phyloP scores from a whole-genome alignment of 2,797 vertebrate genomes.

The Xyrichtys novacula region DNA sequence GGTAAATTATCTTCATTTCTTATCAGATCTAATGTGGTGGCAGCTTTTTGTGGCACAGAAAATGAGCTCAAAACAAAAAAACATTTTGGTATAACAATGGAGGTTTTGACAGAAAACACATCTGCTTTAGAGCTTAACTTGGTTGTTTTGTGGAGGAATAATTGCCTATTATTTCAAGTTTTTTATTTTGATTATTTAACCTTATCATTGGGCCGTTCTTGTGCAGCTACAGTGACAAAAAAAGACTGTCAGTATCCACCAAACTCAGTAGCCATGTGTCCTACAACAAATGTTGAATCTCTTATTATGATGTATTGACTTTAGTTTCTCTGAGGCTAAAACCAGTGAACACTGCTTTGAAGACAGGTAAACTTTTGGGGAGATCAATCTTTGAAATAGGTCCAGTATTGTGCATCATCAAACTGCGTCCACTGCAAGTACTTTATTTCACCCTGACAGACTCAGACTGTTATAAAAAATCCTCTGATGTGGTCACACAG shows the following conservation, averaged over 20 bases:
- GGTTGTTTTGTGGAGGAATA: background rate
- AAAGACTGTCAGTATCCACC: no score
- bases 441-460: no score
- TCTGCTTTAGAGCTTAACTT: background rate
- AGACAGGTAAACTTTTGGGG: no score
- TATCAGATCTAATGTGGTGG: background rate
- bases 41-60: conserved; percentile 15
- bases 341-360: no score
- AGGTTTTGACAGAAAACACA: background rate
- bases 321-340: no score
- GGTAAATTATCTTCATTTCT: conserved; percentile 36
- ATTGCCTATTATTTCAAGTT: background rate
- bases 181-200: background rate
- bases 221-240: no score
- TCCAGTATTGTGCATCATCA: no score
- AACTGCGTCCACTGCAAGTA: no score
- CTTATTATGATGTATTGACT: no score
- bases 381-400: no score
- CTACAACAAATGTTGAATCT: background rate
- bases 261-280: background rate
- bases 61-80: background rate
- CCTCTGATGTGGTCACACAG: no score
- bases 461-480: no score
- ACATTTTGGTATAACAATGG: background rate
- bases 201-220: background rate